Conservation (phyloP, 2,888 invertebrate genomes). For the Druceiella hillmani region DNA sequence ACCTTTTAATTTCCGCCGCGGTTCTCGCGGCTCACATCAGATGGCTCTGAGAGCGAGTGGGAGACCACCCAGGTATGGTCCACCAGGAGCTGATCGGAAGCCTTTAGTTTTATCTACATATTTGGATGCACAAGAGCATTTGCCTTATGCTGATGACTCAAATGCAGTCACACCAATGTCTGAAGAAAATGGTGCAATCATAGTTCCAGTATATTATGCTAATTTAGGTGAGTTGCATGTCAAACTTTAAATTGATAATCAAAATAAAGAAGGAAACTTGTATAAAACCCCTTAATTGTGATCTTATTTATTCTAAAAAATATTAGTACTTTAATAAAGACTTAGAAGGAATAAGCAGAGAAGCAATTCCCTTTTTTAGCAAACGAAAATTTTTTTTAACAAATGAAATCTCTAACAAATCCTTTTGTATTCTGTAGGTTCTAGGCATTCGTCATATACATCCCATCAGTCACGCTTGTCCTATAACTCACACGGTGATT, state of each 20-base stretch:
- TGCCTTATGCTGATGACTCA: conserved; percentile 96
- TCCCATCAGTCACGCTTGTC: conserved; percentile 91
- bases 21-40: conserved; percentile 88
- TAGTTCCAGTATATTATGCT: conserved; percentile 85
- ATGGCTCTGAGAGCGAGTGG: conserved; percentile 80
- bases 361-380: conserved; percentile 15
- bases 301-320: neutral
- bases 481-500: conserved; percentile 91
- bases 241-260: too few species aligned
- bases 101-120: conserved; percentile 92
- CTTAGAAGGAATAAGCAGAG: neutral
- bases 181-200: conserved; percentile 94
- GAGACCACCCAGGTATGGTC: conserved; percentile 66
- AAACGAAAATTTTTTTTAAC: too few species aligned
- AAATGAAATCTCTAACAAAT: too few species aligned
- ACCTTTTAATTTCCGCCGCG: conserved; percentile 89
- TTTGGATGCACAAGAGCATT: conserved; percentile 89
- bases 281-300: too few species aligned
- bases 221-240: conserved; percentile 72
- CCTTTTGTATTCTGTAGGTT: conserved; percentile 46
- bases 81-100: conserved; percentile 84
- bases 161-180: conserved; percentile 97
- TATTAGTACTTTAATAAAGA: neutral
- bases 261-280: too few species aligned
- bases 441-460: conserved; percentile 92